Conservation (phyloP, 2,113 vertebrate species). For the Ochotona curzoniae region DNA sequence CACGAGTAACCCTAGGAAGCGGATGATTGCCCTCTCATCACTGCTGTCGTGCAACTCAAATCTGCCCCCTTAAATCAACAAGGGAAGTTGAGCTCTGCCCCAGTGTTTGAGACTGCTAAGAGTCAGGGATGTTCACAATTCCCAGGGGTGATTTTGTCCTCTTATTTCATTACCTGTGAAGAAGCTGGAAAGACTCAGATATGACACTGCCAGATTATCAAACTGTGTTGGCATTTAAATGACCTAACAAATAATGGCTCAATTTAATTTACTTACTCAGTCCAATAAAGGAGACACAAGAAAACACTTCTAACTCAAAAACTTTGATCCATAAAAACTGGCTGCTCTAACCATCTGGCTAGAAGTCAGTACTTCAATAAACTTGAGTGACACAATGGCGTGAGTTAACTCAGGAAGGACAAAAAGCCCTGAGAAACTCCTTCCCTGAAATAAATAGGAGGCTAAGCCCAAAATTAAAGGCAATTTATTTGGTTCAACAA, state of each 20-base stretch:
- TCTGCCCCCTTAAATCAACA: background rate
- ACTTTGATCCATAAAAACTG: slow-evolving; percentile 79
- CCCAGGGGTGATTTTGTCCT: background rate
- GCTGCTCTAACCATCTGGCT: background rate
- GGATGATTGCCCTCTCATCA: background rate
- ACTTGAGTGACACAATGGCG: slow-evolving; percentile 22
- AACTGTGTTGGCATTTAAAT: slow-evolving; percentile 74
- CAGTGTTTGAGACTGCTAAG: background rate
- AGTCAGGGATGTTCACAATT: background rate
- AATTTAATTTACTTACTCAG: slow-evolving; percentile 80
- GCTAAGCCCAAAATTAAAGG: background rate
- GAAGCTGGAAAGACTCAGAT: slow-evolving; percentile 12
- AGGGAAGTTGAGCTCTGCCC: background rate
- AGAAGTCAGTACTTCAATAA: slow-evolving; percentile 25
- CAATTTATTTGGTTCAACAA: slow-evolving; percentile 6
- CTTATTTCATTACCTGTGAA: background rate
- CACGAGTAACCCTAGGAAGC: background rate
- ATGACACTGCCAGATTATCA: slow-evolving; percentile 62
- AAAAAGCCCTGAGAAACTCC: background rate
- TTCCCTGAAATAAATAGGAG: background rate
- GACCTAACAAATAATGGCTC: slow-evolving; percentile 70
- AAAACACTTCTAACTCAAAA: slow-evolving; percentile 84
- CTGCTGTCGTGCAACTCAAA: background rate
- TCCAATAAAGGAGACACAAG: slow-evolving; percentile 81
- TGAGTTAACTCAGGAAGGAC: background rate